Evolutionary conservation across 2,113 vertebrate species (phyloP).

Genomic region (Glareola pratincola): DNA sequence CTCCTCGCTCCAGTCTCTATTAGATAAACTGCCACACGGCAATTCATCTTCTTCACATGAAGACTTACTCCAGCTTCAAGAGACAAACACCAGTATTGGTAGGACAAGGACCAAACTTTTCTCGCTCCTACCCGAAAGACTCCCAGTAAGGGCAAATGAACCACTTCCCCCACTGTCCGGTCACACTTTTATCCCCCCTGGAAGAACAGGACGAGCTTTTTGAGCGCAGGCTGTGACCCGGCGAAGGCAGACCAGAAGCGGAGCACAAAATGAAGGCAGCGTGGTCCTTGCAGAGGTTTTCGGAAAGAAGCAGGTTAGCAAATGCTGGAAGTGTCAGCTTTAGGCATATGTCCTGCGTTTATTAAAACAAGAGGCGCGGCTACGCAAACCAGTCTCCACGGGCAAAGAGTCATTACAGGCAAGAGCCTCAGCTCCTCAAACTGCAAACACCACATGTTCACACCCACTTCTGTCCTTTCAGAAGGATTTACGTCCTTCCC

Average conservation of each 20-base stretch:
- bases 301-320: background rate
- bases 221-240: background rate
- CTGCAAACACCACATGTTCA: background rate
- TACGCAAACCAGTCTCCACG: background rate
- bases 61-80: background rate
- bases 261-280: rapidly evolving
- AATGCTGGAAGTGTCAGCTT: background rate
- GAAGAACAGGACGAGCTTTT: rapidly evolving
- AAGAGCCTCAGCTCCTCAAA: background rate
- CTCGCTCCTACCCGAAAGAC: rapidly evolving
- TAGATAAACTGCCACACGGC: rapidly evolving
- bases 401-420: background rate
- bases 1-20: rapidly evolving
- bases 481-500: background rate
- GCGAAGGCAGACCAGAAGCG: background rate
- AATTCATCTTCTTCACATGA: background rate
- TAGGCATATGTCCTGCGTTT: slow-evolving; percentile 5
- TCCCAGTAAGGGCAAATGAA: background rate
- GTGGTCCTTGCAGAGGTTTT: rapidly evolving
- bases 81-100: rapidly evolving
- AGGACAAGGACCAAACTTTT: rapidly evolving
- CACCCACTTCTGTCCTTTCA: background rate
- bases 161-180: rapidly evolving
- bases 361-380: background rate
- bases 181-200: rapidly evolving